phyloP scores from a whole-genome alignment of 2,113 vertebrate species.

The Hydrochoerus hydrochaeris region DNA sequence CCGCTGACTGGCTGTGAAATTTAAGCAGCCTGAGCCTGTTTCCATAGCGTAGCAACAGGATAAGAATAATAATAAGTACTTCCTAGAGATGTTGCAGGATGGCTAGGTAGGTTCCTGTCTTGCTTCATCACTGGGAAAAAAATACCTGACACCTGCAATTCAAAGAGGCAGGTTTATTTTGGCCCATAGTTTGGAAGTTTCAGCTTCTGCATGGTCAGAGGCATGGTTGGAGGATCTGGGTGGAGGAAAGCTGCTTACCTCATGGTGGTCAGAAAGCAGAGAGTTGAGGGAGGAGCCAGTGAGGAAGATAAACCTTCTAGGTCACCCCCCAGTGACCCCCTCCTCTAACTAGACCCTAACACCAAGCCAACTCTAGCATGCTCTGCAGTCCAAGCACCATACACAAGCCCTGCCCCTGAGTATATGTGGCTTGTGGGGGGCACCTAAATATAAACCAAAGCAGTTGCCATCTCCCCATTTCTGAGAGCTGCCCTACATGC shows the following conservation, averaged over 20 bases:
- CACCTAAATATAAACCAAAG: not conserved
- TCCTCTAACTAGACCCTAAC: not conserved
- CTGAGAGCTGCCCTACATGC: not conserved
- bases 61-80: not conserved
- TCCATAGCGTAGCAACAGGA: not conserved
- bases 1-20: not conserved
- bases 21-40: not conserved
- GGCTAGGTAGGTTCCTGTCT: not conserved
- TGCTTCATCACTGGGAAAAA: not conserved
- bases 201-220: not conserved
- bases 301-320: not conserved
- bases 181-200: not conserved
- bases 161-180: not conserved
- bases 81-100: not conserved
- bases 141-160: not conserved
- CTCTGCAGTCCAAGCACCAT: not conserved
- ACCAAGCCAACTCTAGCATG: too few relatives aligned
- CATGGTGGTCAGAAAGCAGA: not conserved
- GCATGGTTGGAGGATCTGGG: not conserved
- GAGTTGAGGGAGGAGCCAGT: not conserved
- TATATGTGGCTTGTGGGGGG: not conserved
- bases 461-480: not conserved
- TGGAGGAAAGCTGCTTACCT: not conserved
- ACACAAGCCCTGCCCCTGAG: not conserved
- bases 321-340: not conserved